A percentile compares a stretch with the other conserved stretches of the same genome.
Conservation (phyloP, 2,888 invertebrate genomes). For the Osedax fenrisi region DNA sequence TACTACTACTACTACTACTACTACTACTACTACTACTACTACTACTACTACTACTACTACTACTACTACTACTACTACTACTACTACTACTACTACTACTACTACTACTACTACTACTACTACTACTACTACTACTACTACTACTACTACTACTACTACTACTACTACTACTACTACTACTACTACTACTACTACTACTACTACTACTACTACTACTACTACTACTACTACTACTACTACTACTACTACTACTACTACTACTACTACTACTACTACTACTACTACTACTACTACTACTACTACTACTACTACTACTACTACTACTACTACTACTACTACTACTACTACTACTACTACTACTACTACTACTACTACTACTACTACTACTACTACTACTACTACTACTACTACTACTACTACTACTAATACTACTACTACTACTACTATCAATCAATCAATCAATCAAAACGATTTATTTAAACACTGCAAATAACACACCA, state of each 20-base stretch:
- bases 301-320: too few species aligned
- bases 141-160: slow-evolving; percentile 29
- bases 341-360: too few species aligned
- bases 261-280: slow-evolving; percentile 17
- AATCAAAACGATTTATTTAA: too few species aligned
- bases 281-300: too few species aligned
- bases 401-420: too few species aligned
- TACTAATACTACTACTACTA: too few species aligned
- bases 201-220: slow-evolving; percentile 15
- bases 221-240: slow-evolving; percentile 17
- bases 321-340: too few species aligned
- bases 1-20: slow-evolving; percentile 24
- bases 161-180: slow-evolving; percentile 32
- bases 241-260: slow-evolving; percentile 15
- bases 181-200: slow-evolving; percentile 18
- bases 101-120: slow-evolving; percentile 29
- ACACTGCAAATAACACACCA: too few species aligned
- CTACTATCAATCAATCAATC: too few species aligned
- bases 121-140: slow-evolving; percentile 30
- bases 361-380: too few species aligned
- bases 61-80: slow-evolving; percentile 29
- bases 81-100: slow-evolving; percentile 27
- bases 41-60: slow-evolving; percentile 29
- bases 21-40: slow-evolving; percentile 30
- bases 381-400: too few species aligned